Evolutionary conservation across 2,888 invertebrate species (phyloP), one percentile per base, ranked within the genome.

Genomic region (Pachliopta kotzebuea): DNA sequence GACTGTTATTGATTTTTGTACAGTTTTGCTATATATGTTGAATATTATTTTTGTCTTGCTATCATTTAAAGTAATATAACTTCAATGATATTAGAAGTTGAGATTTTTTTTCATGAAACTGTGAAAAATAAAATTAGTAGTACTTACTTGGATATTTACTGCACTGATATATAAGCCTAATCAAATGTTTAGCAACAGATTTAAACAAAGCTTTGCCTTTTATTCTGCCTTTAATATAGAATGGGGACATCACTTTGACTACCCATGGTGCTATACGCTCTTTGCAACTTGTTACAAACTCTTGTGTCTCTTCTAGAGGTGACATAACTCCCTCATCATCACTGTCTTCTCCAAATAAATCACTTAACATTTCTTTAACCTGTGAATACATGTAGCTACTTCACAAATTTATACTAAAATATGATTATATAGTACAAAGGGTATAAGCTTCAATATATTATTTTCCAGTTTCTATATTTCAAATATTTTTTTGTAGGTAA

Each of bases 221-320:
- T 53, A 95, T 94, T 56, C 91, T 86, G 2, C 93, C 93, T 69
- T 90, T 92, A n/a, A 92, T 91, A 72, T 94, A 94, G 74, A 92
- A 93, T 4, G 94, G 94, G 71, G 93, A 94, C 6, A 95, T 80
- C 65, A 93, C 86, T 70, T 93, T 92, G 0, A 94, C 93, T n/a
- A 94, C 93, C 86, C 93, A 90, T 23, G 94, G 93, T 0, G 94
- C 94, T 66, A 94, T 92, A 21, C 93, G 85, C 69, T 93, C 92
- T 72, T 92, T 93, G 70, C 93, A 93, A 69, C 93, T 93, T 1
- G 80, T 76, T n/a, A 92, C 71, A 74, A 93, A 91, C 56, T 92
- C 90, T 54, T 88, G 80, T 3, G 90, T 91, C 66, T 92, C 92
- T 59, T 92, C 89, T 49, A 93, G 76, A 2, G 93, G 93, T 8